phyloP scores from a whole-genome alignment of 2,113 vertebrate species.

The Protobothrops mucrosquamatus region DNA sequence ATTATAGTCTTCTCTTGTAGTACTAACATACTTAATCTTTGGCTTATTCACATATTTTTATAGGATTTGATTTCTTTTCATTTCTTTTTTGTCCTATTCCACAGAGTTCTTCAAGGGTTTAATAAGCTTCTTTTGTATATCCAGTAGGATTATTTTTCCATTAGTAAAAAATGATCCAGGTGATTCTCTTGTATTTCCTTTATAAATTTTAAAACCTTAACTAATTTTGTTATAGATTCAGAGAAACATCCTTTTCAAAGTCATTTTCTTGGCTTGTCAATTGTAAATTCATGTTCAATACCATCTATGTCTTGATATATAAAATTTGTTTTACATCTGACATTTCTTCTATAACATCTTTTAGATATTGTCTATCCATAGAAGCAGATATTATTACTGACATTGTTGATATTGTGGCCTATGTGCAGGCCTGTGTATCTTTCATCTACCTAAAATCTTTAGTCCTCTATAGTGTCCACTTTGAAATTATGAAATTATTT shows the following conservation, averaged over 20 bases:
- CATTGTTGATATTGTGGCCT: neutral
- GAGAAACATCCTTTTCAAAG: neutral
- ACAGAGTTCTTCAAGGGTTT: too few relatives aligned
- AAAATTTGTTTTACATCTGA: neutral
- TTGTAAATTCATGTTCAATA: neutral
- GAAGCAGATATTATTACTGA: too few relatives aligned
- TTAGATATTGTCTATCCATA: neutral
- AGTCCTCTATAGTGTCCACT: neutral
- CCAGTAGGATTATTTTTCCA: too few relatives aligned
- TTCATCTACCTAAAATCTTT: neutral
- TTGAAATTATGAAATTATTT: neutral
- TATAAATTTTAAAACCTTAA: too few relatives aligned
- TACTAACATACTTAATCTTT: too few relatives aligned
- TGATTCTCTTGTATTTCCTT: too few relatives aligned
- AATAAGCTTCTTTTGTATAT: too few relatives aligned
- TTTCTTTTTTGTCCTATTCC: too few relatives aligned
- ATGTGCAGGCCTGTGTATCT: neutral
- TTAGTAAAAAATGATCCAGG: too few relatives aligned
- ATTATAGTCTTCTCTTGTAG: too few relatives aligned
- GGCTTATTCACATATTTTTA: too few relatives aligned
- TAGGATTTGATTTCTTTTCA: too few relatives aligned
- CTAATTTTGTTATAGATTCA: neutral
- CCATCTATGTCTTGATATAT: neutral
- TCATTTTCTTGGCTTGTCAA: neutral
- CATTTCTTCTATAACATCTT: neutral